Percentiles rank a stretch among this genome's conserved stretches.
phyloP scores from a whole-genome alignment of 2,888 invertebrate species.

The Aphrophora alni region DNA sequence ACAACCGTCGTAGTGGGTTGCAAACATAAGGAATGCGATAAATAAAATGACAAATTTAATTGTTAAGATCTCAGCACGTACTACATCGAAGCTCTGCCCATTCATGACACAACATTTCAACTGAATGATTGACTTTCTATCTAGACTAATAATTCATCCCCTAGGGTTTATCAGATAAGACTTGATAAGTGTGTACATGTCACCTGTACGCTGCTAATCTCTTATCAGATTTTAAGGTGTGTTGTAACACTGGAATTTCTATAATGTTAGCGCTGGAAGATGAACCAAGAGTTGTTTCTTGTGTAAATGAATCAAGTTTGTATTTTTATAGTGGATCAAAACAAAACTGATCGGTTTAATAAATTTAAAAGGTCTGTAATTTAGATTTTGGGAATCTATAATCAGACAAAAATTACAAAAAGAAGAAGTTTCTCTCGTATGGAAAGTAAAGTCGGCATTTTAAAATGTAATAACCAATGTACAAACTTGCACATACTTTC shows the following conservation, averaged over 20 bases:
- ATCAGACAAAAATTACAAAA: no score
- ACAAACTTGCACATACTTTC: no score
- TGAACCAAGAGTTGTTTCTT: no score
- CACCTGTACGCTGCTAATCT: not conserved
- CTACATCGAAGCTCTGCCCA: not conserved
- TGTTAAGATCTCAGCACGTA: not conserved
- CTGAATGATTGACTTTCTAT: not conserved
- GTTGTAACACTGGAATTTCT: not conserved
- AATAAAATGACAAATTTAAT: not conserved
- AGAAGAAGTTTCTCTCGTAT: no score
- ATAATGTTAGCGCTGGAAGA: not conserved
- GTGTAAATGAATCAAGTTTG: no score
- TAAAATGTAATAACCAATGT: no score
- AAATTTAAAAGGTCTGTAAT: no score
- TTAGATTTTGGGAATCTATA: no score
- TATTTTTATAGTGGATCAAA: no score
- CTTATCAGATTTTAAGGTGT: conserved; percentile 4
- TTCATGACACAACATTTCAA: not conserved
- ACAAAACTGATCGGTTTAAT: no score
- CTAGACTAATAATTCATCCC: not conserved
- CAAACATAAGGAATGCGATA: not conserved
- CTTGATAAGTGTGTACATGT: not conserved
- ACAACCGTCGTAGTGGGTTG: not conserved
- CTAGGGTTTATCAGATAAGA: not conserved
- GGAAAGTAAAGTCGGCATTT: no score